Percentiles rank a stretch among this genome's conserved stretches.
These are phyloP conservation scores for Bellardia pandia DNA, from an alignment of 2,888 invertebrate genomes.

Conservation along the genomic window DNA sequence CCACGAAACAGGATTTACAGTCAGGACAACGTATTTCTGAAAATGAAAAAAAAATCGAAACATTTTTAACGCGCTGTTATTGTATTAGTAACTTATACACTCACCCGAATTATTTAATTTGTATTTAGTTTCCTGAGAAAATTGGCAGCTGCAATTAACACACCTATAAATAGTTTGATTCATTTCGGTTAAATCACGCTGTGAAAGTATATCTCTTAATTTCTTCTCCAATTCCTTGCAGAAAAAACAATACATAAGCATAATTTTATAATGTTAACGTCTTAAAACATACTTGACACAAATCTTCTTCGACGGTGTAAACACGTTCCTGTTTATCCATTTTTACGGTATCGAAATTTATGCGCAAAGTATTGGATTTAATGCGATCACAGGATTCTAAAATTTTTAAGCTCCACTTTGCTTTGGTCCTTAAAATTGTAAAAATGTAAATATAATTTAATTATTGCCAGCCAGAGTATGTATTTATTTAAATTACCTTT, in stretches of 20 bases:
- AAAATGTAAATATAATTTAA: neutral
- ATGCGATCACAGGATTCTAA: constrained; percentile 85
- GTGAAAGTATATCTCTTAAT: constrained; percentile 84
- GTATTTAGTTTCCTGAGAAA: constrained; percentile 85
- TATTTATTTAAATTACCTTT: constrained; percentile 79
- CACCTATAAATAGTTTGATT: constrained; percentile 86
- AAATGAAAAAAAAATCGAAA: neutral
- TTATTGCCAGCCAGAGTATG: neutral
- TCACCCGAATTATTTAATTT: constrained; percentile 78
- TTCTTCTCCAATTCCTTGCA: constrained; percentile 84
- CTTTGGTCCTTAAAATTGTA: constrained; percentile 79
- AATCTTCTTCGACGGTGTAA: constrained; percentile 86
- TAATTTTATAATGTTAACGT: neutral
- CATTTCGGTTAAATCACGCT: constrained; percentile 84
- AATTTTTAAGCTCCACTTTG: constrained; percentile 85
- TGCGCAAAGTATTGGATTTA: constrained; percentile 85
- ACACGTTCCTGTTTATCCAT: constrained; percentile 86
- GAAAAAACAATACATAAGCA: constrained; percentile 3
- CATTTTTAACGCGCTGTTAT: neutral
- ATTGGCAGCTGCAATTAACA: constrained; percentile 87
- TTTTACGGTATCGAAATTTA: constrained; percentile 87
- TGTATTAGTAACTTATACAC: constrained; percentile 9
- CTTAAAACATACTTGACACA: constrained; percentile 85
- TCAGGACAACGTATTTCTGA: constrained; percentile 85
- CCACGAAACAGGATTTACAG: constrained; percentile 86